Evolutionary conservation across 1,140 invertebrate species (phyloP).

Genomic region (Mesaphorura yosii): DNA sequence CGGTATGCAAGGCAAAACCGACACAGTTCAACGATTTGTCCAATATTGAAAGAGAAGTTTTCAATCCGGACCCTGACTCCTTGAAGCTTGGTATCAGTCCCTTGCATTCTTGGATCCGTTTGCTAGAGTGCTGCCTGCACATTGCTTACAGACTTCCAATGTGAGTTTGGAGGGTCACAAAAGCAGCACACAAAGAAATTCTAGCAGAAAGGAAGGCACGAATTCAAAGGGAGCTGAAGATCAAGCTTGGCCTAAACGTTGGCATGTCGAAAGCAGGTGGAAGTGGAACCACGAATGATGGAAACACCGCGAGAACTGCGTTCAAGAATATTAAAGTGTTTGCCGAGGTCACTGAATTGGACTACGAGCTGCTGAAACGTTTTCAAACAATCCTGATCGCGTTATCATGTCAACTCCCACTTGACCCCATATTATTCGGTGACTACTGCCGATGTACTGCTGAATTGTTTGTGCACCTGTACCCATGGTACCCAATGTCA

Average conservation of each 20-base stretch:
- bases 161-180: conserved; percentile 6
- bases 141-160: conserved; percentile 13
- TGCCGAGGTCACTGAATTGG: conserved; percentile 12
- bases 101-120: conserved; percentile 19
- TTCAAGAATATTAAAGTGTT: conserved; percentile 7
- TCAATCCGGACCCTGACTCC: background rate
- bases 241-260: conserved; percentile 17
- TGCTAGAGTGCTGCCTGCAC: conserved; percentile 12
- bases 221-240: conserved; percentile 1
- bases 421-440: conserved; percentile 11
- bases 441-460: background rate
- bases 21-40: background rate
- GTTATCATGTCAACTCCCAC: background rate
- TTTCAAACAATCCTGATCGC: conserved; percentile 12
- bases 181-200: background rate
- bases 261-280: conserved; percentile 13
- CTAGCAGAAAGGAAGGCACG: background rate
- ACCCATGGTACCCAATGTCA: conserved; percentile 17
- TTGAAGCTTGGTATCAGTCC: conserved; percentile 9
- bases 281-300: conserved; percentile 16
- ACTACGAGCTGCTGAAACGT: conserved; percentile 3
- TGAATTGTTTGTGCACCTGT: conserved; percentile 1
- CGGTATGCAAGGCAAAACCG: conserved; percentile 15
- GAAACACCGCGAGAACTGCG: conserved; percentile 20
- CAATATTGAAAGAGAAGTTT: background rate